Percentiles rank a stretch among this genome's conserved stretches.
phyloP scores from a whole-genome alignment of 1,140 invertebrate species.

The Schlechtendalia chinensis region DNA sequence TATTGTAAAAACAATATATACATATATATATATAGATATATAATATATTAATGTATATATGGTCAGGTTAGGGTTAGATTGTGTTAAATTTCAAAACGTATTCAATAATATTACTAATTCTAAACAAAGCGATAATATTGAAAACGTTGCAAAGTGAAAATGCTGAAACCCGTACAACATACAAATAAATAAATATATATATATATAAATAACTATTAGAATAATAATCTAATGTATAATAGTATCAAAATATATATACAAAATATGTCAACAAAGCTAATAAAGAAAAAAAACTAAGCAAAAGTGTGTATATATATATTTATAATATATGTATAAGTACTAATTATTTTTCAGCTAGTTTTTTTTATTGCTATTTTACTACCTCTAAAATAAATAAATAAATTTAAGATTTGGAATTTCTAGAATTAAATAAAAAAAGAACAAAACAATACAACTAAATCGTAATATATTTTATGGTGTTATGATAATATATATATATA shows the following conservation, averaged over 20 bases:
- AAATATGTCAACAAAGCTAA: conserved; percentile 36
- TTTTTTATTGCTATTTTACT: too few relatives aligned
- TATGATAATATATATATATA: too few relatives aligned
- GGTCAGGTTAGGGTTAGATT: too few relatives aligned
- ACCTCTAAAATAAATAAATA: conserved; percentile 36
- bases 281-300: conserved; percentile 31
- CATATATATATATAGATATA: too few relatives aligned
- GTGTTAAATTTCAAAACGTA: too few relatives aligned
- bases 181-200: neutral
- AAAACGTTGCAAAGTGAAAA: conserved; percentile 6
- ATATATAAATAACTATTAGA: too few relatives aligned
- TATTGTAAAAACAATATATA: neutral
- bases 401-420: conserved; percentile 25
- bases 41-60: too few relatives aligned
- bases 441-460: too few relatives aligned
- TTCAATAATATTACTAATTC: too few relatives aligned
- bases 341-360: conserved; percentile 11
- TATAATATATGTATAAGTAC: conserved; percentile 7
- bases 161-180: conserved; percentile 17
- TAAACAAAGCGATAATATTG: neutral
- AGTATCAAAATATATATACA: neutral
- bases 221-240: too few relatives aligned
- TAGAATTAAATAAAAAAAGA: conserved; percentile 13
- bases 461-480: neutral
- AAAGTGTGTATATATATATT: neutral